These are phyloP conservation scores for Dynastes grantii DNA, from an alignment of 2,888 invertebrate genomes.

Conservation along the genomic window DNA sequence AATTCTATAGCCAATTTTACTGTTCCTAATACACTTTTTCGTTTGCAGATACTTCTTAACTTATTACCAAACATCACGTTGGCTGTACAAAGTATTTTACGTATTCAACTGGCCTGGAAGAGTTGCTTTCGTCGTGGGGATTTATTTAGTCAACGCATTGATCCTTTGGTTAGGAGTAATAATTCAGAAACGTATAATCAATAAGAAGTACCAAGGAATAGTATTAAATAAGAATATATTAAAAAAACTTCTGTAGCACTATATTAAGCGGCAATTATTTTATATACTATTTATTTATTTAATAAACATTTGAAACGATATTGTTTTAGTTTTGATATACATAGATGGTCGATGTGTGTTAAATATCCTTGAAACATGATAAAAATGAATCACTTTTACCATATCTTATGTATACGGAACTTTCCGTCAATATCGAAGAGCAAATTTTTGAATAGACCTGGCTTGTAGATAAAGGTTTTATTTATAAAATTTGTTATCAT, in stretches of 20 bases:
- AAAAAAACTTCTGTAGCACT: slow-evolving; percentile 41
- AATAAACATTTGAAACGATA: not conserved
- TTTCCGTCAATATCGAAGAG: too few species aligned
- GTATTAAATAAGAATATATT: slow-evolving; percentile 45
- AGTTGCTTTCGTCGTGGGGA: slow-evolving; percentile 43
- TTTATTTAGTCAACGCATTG: slow-evolving; percentile 38
- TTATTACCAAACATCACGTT: slow-evolving; percentile 60
- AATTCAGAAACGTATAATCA: slow-evolving; percentile 50
- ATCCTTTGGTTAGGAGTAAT: slow-evolving; percentile 38
- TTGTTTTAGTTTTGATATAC: too few species aligned
- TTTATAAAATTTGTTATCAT: too few species aligned
- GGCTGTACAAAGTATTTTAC: slow-evolving; percentile 63
- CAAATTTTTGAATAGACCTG: too few species aligned
- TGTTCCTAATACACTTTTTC: slow-evolving; percentile 13
- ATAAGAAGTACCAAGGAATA: slow-evolving; percentile 41
- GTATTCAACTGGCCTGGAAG: slow-evolving; percentile 58
- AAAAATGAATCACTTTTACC: too few species aligned
- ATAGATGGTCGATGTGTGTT: too few species aligned
- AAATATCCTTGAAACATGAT: too few species aligned
- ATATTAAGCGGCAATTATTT: slow-evolving; percentile 10
- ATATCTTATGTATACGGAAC: too few species aligned
- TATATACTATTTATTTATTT: slow-evolving; percentile 17
- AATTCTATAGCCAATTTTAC: not conserved
- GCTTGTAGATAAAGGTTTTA: too few species aligned
- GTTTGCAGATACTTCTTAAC: slow-evolving; percentile 61